Conservation (phyloP, 2,113 vertebrate species). For the Sardina pilchardus region DNA sequence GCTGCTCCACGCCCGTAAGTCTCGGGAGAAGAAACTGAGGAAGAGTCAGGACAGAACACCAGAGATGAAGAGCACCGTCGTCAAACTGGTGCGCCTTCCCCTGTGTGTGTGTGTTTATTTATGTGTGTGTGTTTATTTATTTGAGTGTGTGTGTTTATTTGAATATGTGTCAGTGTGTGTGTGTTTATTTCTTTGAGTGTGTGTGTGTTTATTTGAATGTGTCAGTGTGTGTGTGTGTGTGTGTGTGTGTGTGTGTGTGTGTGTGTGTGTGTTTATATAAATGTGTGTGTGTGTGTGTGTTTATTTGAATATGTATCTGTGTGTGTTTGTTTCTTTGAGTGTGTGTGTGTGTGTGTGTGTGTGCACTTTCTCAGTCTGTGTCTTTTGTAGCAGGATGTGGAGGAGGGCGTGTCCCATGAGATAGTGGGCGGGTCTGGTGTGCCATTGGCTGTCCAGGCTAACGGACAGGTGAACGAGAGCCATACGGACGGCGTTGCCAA, state of each 20-base stretch:
- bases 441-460: constrained; percentile 53
- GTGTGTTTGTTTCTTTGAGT: not conserved
- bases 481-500: constrained; percentile 61
- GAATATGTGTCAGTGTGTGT: too few relatives aligned
- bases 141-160: not conserved
- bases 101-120: not conserved
- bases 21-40: constrained; percentile 64
- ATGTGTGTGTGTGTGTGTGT: too few relatives aligned
- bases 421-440: constrained; percentile 61
- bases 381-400: constrained; percentile 61
- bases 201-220: not conserved
- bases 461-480: constrained; percentile 67
- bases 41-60: constrained; percentile 61
- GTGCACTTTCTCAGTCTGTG: not conserved
- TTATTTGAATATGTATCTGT: too few relatives aligned
- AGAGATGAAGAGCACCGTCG: constrained; percentile 65
- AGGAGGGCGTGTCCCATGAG: constrained; percentile 76
- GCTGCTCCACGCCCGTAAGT: constrained; percentile 73
- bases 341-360: not conserved
- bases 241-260: too few relatives aligned
- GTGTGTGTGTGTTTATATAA: too few relatives aligned
- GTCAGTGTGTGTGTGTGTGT: not conserved
- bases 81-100: constrained; percentile 69
- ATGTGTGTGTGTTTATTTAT: too few relatives aligned
- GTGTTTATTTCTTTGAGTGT: too few relatives aligned